These are phyloP conservation scores for Drosophila mimica DNA, from an alignment of 2,888 invertebrate genomes.

Conservation along the genomic window DNA sequence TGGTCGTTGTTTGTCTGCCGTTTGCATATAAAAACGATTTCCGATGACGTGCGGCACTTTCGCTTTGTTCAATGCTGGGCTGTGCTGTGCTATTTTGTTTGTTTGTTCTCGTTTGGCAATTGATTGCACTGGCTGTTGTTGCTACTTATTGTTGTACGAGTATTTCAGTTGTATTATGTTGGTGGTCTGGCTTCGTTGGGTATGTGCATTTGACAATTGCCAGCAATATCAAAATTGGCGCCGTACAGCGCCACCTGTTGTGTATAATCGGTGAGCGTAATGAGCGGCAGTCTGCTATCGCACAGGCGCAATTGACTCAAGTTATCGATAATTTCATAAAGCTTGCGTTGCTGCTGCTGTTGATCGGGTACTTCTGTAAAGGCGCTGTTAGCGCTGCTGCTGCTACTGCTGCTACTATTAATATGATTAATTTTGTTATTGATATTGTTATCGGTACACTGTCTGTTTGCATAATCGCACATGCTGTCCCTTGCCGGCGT, in stretches of 20 bases:
- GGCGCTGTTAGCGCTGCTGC: conserved; percentile 16
- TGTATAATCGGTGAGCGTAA: conserved; percentile 83
- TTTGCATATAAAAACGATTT: conserved; percentile 72
- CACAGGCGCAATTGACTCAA: conserved; percentile 75
- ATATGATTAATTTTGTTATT: not conserved
- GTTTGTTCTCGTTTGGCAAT: conserved; percentile 40
- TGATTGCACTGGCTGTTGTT: conserved; percentile 38
- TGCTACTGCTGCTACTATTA: conserved; percentile 12
- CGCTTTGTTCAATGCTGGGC: conserved; percentile 41
- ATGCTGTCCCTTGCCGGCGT: conserved; percentile 58
- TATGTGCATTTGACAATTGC: conserved; percentile 60
- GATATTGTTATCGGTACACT: conserved; percentile 18
- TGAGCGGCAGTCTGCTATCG: conserved; percentile 78
- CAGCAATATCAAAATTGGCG: conserved; percentile 51
- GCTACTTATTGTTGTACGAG: conserved; percentile 20
- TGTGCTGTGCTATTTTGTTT: conserved; percentile 30
- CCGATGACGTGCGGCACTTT: conserved; percentile 68
- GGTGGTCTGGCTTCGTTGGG: conserved; percentile 82
- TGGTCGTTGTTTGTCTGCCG: conserved; percentile 77
- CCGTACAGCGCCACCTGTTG: conserved; percentile 62
- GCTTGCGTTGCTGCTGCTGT: conserved; percentile 43
- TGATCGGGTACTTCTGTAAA: conserved; percentile 32
- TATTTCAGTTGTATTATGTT: conserved; percentile 34
- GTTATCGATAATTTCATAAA: conserved; percentile 81
- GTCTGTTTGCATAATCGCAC: conserved; percentile 51